Conservation (phyloP, 2,113 vertebrate species). For the Bambusicola thoracicus region DNA sequence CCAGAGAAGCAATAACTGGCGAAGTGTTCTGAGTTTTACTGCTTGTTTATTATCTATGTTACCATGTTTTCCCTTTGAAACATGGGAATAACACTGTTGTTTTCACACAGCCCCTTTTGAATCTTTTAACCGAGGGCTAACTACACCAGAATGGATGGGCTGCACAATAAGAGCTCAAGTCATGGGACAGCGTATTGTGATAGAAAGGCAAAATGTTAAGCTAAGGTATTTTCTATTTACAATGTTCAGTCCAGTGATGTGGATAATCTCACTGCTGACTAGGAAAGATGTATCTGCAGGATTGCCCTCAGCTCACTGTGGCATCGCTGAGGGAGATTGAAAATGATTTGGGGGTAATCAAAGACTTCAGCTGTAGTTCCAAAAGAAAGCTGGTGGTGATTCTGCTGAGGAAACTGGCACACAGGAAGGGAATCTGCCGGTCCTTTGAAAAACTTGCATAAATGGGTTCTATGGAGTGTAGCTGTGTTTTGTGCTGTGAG, state of each 20-base stretch:
- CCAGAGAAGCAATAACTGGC: background rate
- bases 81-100: accelerated
- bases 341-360: background rate
- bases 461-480: too few species aligned
- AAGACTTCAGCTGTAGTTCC: conserved; percentile 67
- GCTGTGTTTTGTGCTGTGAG: background rate
- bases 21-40: background rate
- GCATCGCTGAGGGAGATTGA: background rate
- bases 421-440: conserved; percentile 81
- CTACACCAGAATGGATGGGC: background rate
- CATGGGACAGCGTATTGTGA: background rate
- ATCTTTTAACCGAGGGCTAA: background rate
- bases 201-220: conserved; percentile 33
- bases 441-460: conserved; percentile 72
- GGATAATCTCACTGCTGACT: conserved; percentile 3
- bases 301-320: background rate
- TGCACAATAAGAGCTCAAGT: background rate
- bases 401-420: conserved; percentile 82
- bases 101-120: background rate
- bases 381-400: conserved; percentile 72
- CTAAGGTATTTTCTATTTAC: background rate
- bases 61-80: background rate
- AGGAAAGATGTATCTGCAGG: background rate
- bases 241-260: background rate
- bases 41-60: accelerated